Percentiles rank a stretch among this genome's conserved stretches.
Conservation (phyloP, 2,113 vertebrate genomes). For the Scatophagus argus region DNA sequence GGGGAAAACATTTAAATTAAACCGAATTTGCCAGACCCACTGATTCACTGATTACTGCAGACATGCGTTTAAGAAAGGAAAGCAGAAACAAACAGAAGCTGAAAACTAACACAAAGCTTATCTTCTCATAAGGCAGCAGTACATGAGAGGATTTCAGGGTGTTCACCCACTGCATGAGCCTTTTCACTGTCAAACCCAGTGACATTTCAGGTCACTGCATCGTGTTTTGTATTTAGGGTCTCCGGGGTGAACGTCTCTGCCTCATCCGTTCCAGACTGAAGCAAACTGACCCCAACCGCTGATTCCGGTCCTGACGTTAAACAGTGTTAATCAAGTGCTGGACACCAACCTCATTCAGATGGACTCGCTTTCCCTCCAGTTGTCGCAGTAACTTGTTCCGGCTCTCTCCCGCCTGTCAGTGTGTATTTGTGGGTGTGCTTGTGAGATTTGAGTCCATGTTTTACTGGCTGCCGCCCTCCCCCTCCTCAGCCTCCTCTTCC, state of each 20-base stretch:
- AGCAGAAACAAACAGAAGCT: background rate
- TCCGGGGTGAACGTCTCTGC: background rate
- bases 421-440: slow-evolving; percentile 4
- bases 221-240: background rate
- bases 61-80: background rate
- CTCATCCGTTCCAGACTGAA: slow-evolving; percentile 31
- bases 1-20: too few relatives aligned
- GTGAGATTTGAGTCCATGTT: background rate
- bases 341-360: background rate
- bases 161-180: background rate
- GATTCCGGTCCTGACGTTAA: slow-evolving; percentile 1
- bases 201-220: background rate
- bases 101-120: slow-evolving; percentile 12
- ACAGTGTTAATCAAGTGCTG: background rate
- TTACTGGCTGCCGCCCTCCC: slow-evolving; percentile 70
- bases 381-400: background rate
- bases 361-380: background rate
- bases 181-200: background rate
- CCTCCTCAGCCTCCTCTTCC: slow-evolving; percentile 84
- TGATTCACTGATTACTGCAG: background rate
- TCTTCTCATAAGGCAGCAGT: slow-evolving; percentile 26
- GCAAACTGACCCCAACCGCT: background rate
- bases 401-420: slow-evolving; percentile 7
- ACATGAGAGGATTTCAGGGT: background rate
- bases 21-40: background rate